These are phyloP conservation scores for Xylophagus ater DNA, from an alignment of 2,888 invertebrate species.

Conservation along the genomic window DNA sequence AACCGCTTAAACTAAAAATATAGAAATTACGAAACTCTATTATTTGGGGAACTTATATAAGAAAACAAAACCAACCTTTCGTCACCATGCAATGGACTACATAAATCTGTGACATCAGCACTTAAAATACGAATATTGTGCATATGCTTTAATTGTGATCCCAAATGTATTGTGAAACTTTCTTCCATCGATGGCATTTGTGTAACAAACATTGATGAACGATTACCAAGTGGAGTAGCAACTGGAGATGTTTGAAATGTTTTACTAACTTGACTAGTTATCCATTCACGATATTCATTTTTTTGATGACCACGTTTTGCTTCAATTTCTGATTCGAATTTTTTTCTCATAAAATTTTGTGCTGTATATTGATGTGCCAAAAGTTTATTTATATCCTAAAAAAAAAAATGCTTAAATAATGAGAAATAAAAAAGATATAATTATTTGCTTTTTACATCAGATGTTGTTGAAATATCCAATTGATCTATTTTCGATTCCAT, in stretches of 20 bases:
- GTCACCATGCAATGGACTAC: slow-evolving; percentile 45
- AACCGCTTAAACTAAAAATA: slow-evolving; percentile 36
- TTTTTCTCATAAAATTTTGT: slow-evolving; percentile 71
- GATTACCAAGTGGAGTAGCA: slow-evolving; percentile 32
- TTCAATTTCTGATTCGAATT: slow-evolving; percentile 76
- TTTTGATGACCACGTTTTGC: slow-evolving; percentile 76
- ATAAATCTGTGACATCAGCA: slow-evolving; percentile 72
- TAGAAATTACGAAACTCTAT: no score
- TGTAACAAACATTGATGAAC: slow-evolving; percentile 38
- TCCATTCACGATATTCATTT: slow-evolving; percentile 79
- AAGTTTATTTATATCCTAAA: slow-evolving; percentile 64
- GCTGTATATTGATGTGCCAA: slow-evolving; percentile 72
- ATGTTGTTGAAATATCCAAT: slow-evolving; percentile 42
- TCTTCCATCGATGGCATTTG: slow-evolving; percentile 60
- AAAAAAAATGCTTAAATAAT: background rate
- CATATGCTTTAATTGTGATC: slow-evolving; percentile 96
- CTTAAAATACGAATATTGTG: slow-evolving; percentile 91
- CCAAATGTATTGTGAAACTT: slow-evolving; percentile 95
- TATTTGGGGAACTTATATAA: no score
- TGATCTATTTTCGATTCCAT: slow-evolving; percentile 78
- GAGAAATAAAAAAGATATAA: background rate
- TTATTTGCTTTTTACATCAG: slow-evolving; percentile 2
- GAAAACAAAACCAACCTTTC: slow-evolving; percentile 24
- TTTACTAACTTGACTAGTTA: slow-evolving; percentile 44
- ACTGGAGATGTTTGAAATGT: slow-evolving; percentile 32